Evolutionary conservation across 2,797 vertebrate species (phyloP), one percentile per base, ranked within the genome.

Genomic region (Aeoliscus strigatus): DNA sequence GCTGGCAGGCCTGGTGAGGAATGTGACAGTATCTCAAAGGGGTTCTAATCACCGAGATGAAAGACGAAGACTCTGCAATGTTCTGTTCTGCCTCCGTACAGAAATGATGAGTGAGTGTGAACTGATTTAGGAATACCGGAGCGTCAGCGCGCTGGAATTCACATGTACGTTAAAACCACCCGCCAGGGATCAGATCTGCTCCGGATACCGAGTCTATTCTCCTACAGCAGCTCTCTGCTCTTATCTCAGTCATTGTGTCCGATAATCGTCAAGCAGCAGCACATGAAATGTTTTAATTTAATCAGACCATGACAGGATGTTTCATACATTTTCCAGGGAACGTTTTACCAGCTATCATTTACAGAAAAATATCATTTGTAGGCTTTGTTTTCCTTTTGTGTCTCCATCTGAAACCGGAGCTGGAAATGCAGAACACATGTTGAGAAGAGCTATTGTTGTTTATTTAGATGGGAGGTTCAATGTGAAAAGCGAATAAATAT

Each of bases 71-170:
- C 5, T 4, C 26, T 42, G 39, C 43, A 53, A 33, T 16, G 36
- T 64, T 39, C 41, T 58, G 31, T 64, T 55, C 37, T 51, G 36
- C 52, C 27, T 35, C 15, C 26, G 12, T 4, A 2, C 31, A 41
- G 27, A 58, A 47, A 25, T 54, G 47, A 66, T 12, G 14, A 9
- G 8, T 50, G 36, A 39, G 27, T 50, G 47, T 16, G 49, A 56
- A 66, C 58, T 58, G 51, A 60, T 64, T 38, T 70, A 55, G 71
- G 69, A 73, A 69, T 64, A 57, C 31, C 18, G 51, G 67, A 71
- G 73, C 76, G 60, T 43, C 27, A 46, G 27, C 32, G 10, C 27
- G 27, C 51, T 45, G 34, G 38, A 60, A 36, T 21, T 42, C 24
- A 5, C n/a, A 18, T 7, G 13, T 6, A 28, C 9, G n/a, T 36